Evolutionary conservation across 2,797 vertebrate genomes (phyloP).

Genomic region (Lepus townsendii): DNA sequence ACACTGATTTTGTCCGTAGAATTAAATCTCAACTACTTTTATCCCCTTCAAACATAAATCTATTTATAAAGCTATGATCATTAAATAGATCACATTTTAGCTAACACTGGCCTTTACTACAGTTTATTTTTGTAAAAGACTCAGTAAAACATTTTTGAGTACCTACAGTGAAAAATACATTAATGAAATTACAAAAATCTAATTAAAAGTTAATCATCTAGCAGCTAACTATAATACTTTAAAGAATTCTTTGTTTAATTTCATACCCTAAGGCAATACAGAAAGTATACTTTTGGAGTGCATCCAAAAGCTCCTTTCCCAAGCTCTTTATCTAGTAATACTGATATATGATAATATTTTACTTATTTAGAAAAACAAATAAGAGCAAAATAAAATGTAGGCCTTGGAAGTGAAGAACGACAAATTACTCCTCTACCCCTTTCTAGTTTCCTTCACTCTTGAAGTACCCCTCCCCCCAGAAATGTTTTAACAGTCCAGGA

Average conservation of each 20-base stretch:
- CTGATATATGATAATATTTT: constrained; percentile 39
- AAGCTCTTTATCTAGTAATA: constrained; percentile 1
- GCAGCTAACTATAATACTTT: not conserved
- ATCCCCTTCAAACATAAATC: not conserved
- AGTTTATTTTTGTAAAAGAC: constrained; percentile 58
- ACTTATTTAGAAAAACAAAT: constrained; percentile 31
- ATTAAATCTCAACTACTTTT: constrained; percentile 29
- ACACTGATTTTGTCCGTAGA: not conserved
- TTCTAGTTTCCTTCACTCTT: constrained; percentile 56
- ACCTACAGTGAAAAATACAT: not conserved
- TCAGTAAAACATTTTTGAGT: constrained; percentile 44
- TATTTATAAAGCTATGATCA: constrained; percentile 56
- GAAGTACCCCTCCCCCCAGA: not conserved
- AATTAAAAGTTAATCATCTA: not conserved
- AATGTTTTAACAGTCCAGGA: constrained; percentile 53
- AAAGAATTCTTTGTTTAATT: constrained; percentile 7
- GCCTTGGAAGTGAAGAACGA: constrained; percentile 23
- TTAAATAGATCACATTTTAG: constrained; percentile 22
- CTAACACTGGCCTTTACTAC: constrained; percentile 24
- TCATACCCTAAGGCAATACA: not conserved
- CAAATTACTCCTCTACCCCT: constrained; percentile 13
- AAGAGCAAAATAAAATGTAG: not conserved
- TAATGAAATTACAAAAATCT: not conserved
- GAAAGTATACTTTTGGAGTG: constrained; percentile 18
- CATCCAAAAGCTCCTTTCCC: constrained; percentile 42